Evolutionary conservation across 2,888 invertebrate species (phyloP).

Genomic region (Rhagonycha fulva): DNA sequence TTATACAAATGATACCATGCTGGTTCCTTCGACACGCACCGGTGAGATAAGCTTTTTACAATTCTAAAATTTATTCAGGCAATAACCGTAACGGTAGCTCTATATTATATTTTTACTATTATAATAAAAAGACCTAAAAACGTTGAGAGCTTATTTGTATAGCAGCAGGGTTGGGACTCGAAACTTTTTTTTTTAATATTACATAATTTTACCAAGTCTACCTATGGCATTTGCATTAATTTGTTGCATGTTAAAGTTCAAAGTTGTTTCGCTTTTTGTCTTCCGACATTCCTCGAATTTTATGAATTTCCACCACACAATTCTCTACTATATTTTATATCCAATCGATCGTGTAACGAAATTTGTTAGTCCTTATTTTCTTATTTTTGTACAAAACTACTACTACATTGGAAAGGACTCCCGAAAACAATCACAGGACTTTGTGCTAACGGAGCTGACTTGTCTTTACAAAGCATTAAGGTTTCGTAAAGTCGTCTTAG

Average conservation of each 20-base stretch:
- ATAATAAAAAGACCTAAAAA: neutral
- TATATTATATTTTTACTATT: neutral
- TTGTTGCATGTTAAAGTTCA: neutral
- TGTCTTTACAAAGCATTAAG: neutral
- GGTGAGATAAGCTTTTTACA: constrained; percentile 9
- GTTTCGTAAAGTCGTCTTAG: neutral
- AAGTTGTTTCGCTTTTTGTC: neutral
- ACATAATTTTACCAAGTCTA: neutral
- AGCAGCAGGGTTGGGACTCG: neutral
- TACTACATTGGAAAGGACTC: neutral
- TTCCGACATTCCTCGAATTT: neutral
- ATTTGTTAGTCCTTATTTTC: too few species aligned
- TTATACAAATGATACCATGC: constrained; percentile 12
- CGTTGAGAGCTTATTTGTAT: neutral
- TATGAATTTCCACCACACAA: neutral
- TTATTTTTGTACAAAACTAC: neutral
- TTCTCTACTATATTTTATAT: too few species aligned
- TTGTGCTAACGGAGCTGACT: neutral
- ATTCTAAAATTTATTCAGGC: neutral
- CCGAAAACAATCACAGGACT: neutral
- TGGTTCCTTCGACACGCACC: constrained; percentile 14
- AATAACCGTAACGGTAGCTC: neutral
- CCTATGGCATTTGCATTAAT: neutral
- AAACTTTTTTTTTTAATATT: neutral
- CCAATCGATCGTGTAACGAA: too few species aligned